phyloP scores from a whole-genome alignment of 2,113 vertebrate species.

The Poeciliopsis retropinna region DNA sequence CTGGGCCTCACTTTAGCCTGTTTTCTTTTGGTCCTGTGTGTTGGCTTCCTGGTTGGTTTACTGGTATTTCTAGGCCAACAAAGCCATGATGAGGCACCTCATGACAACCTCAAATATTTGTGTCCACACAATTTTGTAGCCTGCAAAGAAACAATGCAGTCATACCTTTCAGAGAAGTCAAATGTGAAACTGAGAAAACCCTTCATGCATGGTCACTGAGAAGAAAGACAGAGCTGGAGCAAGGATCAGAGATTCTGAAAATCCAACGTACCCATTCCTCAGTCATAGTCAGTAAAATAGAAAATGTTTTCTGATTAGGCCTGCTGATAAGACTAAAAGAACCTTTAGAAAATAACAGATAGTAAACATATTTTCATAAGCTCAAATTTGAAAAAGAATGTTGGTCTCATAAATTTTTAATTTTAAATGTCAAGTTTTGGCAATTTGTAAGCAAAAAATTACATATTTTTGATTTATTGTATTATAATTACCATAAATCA shows the following conservation, averaged over 20 bases:
- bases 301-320: background rate
- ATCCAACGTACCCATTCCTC: no score
- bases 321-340: background rate
- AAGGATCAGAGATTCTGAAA: constrained; percentile 45
- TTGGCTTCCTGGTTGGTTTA: background rate
- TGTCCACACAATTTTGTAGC: constrained; percentile 75
- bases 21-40: background rate
- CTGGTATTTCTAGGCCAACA: constrained; percentile 3
- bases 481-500: no score
- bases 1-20: background rate
- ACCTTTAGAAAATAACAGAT: background rate
- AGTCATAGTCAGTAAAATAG: background rate
- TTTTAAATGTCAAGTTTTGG: background rate
- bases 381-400: no score
- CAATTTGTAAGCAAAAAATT: background rate
- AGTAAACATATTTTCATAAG: background rate
- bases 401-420: no score
- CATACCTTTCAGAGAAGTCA: constrained; percentile 77
- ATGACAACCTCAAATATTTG: constrained; percentile 51
- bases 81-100: constrained; percentile 1
- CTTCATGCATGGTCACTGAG: constrained; percentile 60
- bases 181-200: constrained; percentile 83
- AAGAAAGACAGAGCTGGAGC: constrained; percentile 29
- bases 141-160: constrained; percentile 57
- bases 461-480: no score